Conservation (phyloP, 2,113 vertebrate genomes). For the Numenius arquata region DNA sequence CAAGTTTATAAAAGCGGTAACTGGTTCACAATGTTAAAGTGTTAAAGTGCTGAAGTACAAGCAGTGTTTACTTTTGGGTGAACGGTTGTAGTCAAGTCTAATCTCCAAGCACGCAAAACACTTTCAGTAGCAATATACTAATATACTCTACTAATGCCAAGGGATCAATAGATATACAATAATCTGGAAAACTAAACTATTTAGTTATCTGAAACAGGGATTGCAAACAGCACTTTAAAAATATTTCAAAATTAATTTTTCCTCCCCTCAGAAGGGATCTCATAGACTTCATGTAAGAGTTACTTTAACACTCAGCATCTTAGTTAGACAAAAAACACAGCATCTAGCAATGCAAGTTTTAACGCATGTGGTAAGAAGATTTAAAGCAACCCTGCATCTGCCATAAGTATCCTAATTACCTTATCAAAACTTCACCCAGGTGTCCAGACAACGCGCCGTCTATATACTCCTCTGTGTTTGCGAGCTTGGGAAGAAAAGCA, state of each 20-base stretch:
- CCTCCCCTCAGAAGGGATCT: background rate
- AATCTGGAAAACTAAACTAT: background rate
- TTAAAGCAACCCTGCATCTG: no score
- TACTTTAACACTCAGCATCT: accelerated
- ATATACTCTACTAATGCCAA: background rate
- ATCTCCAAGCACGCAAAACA: background rate
- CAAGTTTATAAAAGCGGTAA: background rate
- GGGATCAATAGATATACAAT: accelerated
- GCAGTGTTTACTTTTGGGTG: background rate
- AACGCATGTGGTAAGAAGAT: accelerated
- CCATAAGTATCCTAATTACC: slow-evolving; percentile 64
- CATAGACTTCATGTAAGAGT: accelerated
- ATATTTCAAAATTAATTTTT: background rate
- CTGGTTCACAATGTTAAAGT: background rate
- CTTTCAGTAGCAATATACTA: background rate
- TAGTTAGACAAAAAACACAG: background rate
- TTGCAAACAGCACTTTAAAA: accelerated
- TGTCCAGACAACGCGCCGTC: slow-evolving; percentile 96
- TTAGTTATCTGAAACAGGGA: background rate
- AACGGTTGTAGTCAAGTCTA: background rate
- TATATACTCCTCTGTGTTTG: slow-evolving; percentile 99
- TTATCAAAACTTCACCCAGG: slow-evolving; percentile 95
- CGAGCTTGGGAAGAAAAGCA: slow-evolving; percentile 75
- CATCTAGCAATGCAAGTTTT: accelerated
- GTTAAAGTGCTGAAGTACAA: background rate